A percentile compares a stretch with the other conserved stretches of the same genome.
Evolutionary conservation across 2,113 vertebrate genomes (phyloP).

Genomic region (Xenopus laevis): DNA sequence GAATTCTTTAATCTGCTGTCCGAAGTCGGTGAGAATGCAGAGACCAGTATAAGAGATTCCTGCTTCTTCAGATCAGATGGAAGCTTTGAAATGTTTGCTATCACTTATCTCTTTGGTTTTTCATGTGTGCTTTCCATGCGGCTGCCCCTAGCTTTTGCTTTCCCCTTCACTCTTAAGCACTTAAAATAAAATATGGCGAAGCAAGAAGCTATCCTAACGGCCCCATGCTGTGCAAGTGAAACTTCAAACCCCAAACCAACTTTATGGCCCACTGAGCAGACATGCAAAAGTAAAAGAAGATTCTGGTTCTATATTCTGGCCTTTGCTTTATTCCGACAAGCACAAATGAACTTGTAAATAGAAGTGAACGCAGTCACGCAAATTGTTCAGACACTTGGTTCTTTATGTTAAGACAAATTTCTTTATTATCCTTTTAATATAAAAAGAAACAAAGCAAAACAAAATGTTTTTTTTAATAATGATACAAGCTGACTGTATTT

Average conservation of each 20-base stretch:
- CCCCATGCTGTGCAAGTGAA: constrained; percentile 32
- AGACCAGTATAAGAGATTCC: constrained; percentile 31
- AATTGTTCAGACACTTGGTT: not conserved
- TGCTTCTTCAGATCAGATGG: constrained; percentile 40
- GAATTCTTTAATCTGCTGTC: constrained; percentile 33
- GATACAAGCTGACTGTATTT: too few relatives aligned
- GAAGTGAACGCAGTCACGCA: not conserved
- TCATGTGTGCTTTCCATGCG: constrained; percentile 35
- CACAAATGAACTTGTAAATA: constrained; percentile 2
- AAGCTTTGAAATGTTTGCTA: constrained; percentile 45
- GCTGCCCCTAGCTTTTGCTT: constrained; percentile 39
- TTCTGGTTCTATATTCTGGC: not conserved
- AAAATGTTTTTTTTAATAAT: too few relatives aligned
- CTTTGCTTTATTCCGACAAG: constrained; percentile 17
- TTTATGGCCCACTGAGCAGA: constrained; percentile 34
- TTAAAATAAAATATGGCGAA: constrained; percentile 39
- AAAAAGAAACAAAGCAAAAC: too few relatives aligned
- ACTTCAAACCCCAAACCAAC: constrained; percentile 41
- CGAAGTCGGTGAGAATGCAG: constrained; percentile 34
- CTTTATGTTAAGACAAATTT: not conserved
- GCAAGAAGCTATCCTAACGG: constrained; percentile 40
- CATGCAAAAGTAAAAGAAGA: constrained; percentile 24
- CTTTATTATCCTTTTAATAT: too few relatives aligned
- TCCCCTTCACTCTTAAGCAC: constrained; percentile 33
- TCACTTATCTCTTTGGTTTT: constrained; percentile 40